Percentiles rank a stretch among this genome's conserved stretches.
phyloP scores from a whole-genome alignment of 2,113 vertebrate genomes.

The Anarhynchus alexandrinus region DNA sequence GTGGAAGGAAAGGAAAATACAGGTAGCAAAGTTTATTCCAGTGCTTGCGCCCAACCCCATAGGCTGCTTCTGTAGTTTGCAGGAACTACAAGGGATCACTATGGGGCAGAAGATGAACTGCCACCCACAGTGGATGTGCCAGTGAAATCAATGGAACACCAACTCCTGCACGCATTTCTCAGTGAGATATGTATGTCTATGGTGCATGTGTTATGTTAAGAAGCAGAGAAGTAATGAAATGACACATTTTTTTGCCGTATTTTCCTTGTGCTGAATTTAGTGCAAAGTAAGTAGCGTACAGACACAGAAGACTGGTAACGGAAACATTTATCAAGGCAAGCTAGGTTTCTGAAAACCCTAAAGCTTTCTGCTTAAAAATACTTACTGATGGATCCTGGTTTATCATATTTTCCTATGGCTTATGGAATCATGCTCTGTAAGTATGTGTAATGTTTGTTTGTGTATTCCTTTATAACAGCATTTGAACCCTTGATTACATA shows the following conservation, averaged over 20 bases:
- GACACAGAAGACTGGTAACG: background rate
- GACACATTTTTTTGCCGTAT: background rate
- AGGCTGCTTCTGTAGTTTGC: background rate
- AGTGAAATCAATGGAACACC: background rate
- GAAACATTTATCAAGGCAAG: background rate
- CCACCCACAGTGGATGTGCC: background rate
- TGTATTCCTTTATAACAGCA: background rate
- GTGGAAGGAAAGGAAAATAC: background rate
- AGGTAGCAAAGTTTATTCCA: background rate
- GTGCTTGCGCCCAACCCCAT: rapidly evolving
- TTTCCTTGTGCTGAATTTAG: background rate
- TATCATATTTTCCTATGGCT: background rate
- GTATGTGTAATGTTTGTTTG: background rate
- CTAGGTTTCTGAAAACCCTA: background rate
- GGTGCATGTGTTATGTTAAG: background rate
- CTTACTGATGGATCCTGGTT: background rate
- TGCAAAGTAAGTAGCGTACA: background rate
- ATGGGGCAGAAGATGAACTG: background rate
- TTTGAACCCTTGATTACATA: background rate
- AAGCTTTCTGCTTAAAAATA: background rate
- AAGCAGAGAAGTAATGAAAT: background rate
- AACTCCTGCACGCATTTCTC: background rate
- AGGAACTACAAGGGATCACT: background rate
- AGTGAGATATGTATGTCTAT: background rate
- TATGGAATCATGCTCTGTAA: background rate